Evolutionary conservation across 2,888 invertebrate species (phyloP).

Genomic region (Patella caerulea): DNA sequence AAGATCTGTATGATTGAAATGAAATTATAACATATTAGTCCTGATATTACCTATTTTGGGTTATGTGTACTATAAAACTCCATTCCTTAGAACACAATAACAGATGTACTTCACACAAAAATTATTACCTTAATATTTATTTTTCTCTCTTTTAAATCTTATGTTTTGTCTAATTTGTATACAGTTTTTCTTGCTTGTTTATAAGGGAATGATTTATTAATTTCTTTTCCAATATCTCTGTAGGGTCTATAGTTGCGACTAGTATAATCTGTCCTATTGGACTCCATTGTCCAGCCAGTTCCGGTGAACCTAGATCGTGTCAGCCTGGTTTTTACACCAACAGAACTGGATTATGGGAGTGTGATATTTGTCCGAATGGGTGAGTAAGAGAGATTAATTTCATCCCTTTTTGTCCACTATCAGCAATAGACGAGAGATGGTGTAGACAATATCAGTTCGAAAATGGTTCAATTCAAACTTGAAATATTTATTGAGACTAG

Average conservation of each 20-base stretch:
- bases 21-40: no score
- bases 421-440: no score
- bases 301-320: constrained; percentile 53
- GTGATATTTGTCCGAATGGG: constrained; percentile 65
- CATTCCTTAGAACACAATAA: no score
- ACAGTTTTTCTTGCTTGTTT: not conserved
- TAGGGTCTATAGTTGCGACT: constrained; percentile 58
- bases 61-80: no score
- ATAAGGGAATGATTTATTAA: not conserved
- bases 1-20: no score
- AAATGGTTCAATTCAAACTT: no score
- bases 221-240: constrained; percentile 17
- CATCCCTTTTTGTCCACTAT: no score
- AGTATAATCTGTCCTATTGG: constrained; percentile 58
- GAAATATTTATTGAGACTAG: no score
- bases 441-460: no score
- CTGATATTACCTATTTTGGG: no score
- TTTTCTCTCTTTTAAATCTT: not conserved
- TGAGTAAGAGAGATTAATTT: constrained; percentile 36
- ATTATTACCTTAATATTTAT: constrained; percentile 1
- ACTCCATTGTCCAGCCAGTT: constrained; percentile 57
- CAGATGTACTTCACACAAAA: no score
- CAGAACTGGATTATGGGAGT: constrained; percentile 57
- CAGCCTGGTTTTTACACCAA: constrained; percentile 61
- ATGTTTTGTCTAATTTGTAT: not conserved